phyloP scores from a whole-genome alignment of 2,113 vertebrate genomes.

The Sebastes schlegelii region DNA sequence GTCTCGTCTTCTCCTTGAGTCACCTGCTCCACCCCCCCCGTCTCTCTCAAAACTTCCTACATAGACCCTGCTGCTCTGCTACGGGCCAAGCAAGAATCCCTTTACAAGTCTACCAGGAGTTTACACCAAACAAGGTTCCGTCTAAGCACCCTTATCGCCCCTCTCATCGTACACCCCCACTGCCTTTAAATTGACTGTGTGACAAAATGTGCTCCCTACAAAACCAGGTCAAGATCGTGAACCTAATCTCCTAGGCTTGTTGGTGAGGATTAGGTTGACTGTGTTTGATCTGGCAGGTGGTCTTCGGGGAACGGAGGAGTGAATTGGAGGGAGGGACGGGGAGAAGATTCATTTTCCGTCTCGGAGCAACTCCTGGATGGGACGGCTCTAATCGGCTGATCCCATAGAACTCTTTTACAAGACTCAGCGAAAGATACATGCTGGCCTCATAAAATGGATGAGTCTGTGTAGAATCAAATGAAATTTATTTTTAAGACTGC shows the following conservation, averaged over 20 bases:
- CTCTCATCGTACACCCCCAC: constrained; percentile 1
- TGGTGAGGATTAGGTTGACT: constrained; percentile 72
- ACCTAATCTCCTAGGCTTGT: constrained; percentile 71
- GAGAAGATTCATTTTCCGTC: constrained; percentile 55
- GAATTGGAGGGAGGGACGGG: constrained; percentile 26
- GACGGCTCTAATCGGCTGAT: constrained; percentile 32
- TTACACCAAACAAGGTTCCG: constrained; percentile 1
- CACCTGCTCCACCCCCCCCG: constrained; percentile 40
- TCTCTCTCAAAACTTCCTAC: neutral
- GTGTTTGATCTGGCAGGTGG: constrained; percentile 79
- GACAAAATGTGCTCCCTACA: constrained; percentile 58
- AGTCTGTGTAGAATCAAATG: constrained; percentile 18
- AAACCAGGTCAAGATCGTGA: constrained; percentile 72
- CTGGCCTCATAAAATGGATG: constrained; percentile 31
- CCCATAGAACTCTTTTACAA: constrained; percentile 30
- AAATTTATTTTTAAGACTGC: constrained; percentile 3
- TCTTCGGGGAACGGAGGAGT: constrained; percentile 41
- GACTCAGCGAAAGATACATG: constrained; percentile 5
- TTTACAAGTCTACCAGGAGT: constrained; percentile 17
- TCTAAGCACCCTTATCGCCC: neutral
- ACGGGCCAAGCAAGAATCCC: neutral
- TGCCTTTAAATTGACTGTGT: constrained; percentile 56
- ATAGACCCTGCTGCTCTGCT: neutral
- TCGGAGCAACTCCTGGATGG: constrained; percentile 36
- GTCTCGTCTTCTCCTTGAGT: constrained; percentile 47